Evolutionary conservation across 2,113 vertebrate genomes (phyloP).

Genomic region (Xiphophorus hellerii): DNA sequence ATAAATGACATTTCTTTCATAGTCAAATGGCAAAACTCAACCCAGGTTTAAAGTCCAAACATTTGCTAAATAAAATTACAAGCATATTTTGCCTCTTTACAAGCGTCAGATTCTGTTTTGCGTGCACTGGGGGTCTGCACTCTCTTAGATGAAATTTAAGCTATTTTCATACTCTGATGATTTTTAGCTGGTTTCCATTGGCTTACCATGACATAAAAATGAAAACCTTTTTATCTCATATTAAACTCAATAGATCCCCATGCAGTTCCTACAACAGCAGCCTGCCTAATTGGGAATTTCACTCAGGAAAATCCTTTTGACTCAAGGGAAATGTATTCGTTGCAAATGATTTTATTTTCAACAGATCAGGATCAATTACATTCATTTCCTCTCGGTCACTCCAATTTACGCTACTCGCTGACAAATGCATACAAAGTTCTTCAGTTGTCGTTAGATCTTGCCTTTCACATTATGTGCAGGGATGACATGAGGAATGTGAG

Average conservation of each 20-base stretch:
- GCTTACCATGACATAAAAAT: neutral
- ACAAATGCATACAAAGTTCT: neutral
- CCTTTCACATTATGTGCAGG: neutral
- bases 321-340: neutral
- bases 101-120: neutral
- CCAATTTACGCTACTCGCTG: neutral
- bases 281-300: neutral
- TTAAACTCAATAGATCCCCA: neutral
- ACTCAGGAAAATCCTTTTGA: neutral
- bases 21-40: no score
- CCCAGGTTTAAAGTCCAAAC: no score
- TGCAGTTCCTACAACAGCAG: neutral
- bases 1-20: no score
- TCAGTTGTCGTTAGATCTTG: neutral
- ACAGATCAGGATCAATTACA: constrained; percentile 1
- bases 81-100: no score
- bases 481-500: neutral
- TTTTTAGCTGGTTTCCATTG: neutral
- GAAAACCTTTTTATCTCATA: neutral
- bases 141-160: neutral
- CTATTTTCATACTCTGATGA: neutral
- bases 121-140: neutral
- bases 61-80: neutral
- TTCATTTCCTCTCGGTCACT: neutral
- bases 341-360: neutral